Conservation (phyloP, 2,888 invertebrate genomes). For the Mesoligia furuncula region DNA sequence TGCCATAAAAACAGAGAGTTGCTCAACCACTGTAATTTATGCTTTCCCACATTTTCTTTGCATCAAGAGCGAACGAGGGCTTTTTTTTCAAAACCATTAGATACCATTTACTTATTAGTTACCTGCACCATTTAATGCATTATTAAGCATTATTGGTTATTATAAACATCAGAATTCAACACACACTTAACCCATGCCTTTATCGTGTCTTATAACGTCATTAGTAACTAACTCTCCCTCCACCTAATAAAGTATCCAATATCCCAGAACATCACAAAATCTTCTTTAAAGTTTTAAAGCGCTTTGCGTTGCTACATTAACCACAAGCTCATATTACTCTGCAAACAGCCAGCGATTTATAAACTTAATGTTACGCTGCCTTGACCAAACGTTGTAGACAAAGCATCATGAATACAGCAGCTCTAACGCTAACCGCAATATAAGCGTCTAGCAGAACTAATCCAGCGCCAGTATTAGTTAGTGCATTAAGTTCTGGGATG, state of each 20-base stretch:
- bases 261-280: slow-evolving; percentile 10
- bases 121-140: not conserved
- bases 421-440: slow-evolving; percentile 25
- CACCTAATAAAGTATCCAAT: slow-evolving; percentile 14
- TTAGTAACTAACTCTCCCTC: slow-evolving; percentile 5
- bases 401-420: slow-evolving; percentile 35
- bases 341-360: slow-evolving; percentile 47
- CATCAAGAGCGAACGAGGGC: not conserved
- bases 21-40: not conserved
- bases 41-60: not conserved
- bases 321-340: slow-evolving; percentile 26
- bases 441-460: slow-evolving; percentile 40
- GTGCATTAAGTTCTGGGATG: slow-evolving; percentile 31
- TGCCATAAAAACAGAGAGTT: not conserved
- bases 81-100: not conserved
- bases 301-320: slow-evolving; percentile 40
- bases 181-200: not conserved
- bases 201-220: not conserved
- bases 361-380: slow-evolving; percentile 37
- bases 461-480: slow-evolving; percentile 25
- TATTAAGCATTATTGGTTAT: not conserved
- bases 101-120: not conserved
- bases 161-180: not conserved
- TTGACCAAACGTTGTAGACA: slow-evolving; percentile 36
- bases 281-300: slow-evolving; percentile 35